phyloP scores from a whole-genome alignment of 2,797 vertebrate species.

The Crenuchus spilurus region DNA sequence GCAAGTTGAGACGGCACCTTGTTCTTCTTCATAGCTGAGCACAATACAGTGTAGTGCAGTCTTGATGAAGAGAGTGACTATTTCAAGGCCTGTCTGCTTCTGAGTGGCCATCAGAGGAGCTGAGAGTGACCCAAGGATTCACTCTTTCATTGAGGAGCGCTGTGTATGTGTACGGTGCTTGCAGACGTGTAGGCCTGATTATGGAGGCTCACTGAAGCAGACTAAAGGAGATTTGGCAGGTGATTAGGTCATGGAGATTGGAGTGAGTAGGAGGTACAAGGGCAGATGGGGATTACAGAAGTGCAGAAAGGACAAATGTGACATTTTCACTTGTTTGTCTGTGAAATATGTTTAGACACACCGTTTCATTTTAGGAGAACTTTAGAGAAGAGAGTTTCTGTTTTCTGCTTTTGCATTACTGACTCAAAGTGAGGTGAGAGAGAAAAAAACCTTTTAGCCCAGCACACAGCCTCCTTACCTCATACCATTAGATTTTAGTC shows the following conservation, averaged over 20 bases:
- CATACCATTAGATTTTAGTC: neutral
- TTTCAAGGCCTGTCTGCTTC: neutral
- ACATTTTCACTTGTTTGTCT: neutral
- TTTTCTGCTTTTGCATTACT: neutral
- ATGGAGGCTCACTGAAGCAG: conserved; percentile 7
- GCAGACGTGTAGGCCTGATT: neutral
- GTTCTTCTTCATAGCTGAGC: neutral
- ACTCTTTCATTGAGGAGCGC: neutral
- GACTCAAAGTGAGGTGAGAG: neutral
- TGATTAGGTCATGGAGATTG: conserved; percentile 30
- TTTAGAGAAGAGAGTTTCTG: neutral
- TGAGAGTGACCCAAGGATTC: neutral
- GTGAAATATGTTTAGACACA: neutral
- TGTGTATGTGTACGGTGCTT: neutral
- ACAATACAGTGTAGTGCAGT: neutral
- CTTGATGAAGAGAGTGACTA: neutral
- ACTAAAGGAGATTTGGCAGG: conserved; percentile 50
- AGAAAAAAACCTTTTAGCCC: neutral
- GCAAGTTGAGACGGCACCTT: neutral
- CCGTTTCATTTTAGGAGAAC: neutral
- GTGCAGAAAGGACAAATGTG: neutral
- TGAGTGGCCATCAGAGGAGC: neutral
- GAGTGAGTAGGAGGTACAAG: conserved; percentile 16
- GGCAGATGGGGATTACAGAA: conserved; percentile 53
- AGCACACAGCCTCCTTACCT: neutral